Percentiles rank a stretch among this genome's conserved stretches.
These are phyloP conservation scores for Ctena decussata DNA, from an alignment of 2,888 invertebrate species.

Conservation along the genomic window DNA sequence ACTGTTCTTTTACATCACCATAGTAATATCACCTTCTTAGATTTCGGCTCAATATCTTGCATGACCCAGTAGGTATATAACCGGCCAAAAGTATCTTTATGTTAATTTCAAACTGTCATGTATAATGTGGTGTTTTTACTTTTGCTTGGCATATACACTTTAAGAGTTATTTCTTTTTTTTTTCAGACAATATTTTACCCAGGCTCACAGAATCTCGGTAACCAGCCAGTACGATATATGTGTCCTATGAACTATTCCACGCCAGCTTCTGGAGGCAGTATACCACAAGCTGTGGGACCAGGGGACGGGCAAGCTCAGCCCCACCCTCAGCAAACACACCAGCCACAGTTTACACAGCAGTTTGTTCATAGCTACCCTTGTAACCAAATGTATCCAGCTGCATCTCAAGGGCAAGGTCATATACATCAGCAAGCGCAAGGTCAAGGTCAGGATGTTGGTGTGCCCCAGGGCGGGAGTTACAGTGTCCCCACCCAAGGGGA, in stretches of 20 bases:
- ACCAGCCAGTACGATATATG: slow-evolving; percentile 73
- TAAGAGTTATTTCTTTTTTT: not conserved
- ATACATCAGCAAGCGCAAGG: slow-evolving; percentile 25
- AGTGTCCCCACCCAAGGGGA: slow-evolving; percentile 46
- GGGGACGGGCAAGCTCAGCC: slow-evolving; percentile 8
- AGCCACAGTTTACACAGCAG: slow-evolving; percentile 54
- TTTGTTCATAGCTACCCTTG: slow-evolving; percentile 53
- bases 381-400: slow-evolving; percentile 49
- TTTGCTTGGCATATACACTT: not conserved
- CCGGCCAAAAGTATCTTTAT: no score
- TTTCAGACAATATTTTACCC: slow-evolving; percentile 73
- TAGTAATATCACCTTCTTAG: no score
- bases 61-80: no score
- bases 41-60: no score
- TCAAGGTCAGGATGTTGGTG: slow-evolving; percentile 31
- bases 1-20: no score
- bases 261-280: slow-evolving; percentile 31
- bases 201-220: slow-evolving; percentile 62
- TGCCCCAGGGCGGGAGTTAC: slow-evolving; percentile 46
- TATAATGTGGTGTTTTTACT: no score
- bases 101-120: no score
- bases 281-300: slow-evolving; percentile 31
- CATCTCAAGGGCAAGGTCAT: slow-evolving; percentile 60
- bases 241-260: slow-evolving; percentile 64
- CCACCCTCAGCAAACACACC: slow-evolving; percentile 37